These are phyloP conservation scores for Alexandromys fortis DNA, from an alignment of 2,113 vertebrate species.

Conservation along the genomic window DNA sequence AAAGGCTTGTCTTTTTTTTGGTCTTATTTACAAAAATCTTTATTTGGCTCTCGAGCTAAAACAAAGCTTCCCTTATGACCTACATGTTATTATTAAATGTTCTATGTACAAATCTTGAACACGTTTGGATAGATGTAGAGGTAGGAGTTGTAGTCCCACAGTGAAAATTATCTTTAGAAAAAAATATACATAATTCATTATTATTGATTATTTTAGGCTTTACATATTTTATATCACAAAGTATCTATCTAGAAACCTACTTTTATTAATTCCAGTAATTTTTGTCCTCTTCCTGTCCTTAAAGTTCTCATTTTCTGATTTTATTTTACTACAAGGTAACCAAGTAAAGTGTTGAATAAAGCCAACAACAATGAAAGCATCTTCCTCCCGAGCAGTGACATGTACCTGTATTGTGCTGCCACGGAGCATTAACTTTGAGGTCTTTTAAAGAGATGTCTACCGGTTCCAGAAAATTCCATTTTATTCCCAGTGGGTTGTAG, in stretches of 20 bases:
- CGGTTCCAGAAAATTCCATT: neutral
- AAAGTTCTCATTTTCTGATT: constrained; percentile 41
- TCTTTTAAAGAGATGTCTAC: constrained; percentile 20
- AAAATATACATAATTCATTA: neutral
- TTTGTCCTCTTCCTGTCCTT: constrained; percentile 10
- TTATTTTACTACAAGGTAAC: neutral
- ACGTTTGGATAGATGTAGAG: constrained; percentile 21
- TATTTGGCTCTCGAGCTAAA: neutral
- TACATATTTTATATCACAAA: neutral
- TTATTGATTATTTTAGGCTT: neutral
- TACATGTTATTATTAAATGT: neutral
- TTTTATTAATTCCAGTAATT: constrained; percentile 35
- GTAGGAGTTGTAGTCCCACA: neutral
- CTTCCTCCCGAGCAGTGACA: neutral
- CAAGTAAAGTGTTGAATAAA: constrained; percentile 10
- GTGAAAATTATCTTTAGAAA: constrained; percentile 4
- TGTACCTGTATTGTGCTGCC: neutral
- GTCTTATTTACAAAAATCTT: neutral
- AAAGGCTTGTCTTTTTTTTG: neutral
- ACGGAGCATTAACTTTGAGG: neutral
- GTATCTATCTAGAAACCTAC: neutral
- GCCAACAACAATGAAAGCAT: neutral
- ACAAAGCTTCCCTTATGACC: neutral
- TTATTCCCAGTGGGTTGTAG: neutral
- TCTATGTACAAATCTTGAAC: constrained; percentile 5